phyloP scores from a whole-genome alignment of 1,140 invertebrate species.

The Habropoda laboriosa region DNA sequence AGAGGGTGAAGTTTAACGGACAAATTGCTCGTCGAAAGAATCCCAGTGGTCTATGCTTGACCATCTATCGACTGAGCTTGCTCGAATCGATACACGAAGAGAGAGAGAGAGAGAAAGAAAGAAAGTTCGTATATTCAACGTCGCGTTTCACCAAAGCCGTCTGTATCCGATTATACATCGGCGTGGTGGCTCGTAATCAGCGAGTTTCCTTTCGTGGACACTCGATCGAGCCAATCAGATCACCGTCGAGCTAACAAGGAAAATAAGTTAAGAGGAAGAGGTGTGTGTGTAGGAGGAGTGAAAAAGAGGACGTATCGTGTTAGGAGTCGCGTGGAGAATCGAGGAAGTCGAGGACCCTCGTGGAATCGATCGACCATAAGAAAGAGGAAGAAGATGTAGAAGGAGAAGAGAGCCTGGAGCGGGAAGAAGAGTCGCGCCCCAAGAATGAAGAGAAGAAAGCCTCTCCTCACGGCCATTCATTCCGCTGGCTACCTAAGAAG shows the following conservation, averaged over 20 bases:
- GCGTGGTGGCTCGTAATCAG: slow-evolving; percentile 19
- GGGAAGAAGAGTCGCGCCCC: slow-evolving; percentile 39
- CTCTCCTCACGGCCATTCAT: slow-evolving; percentile 34
- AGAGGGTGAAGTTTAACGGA: slow-evolving; percentile 55
- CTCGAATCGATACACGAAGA: slow-evolving; percentile 15
- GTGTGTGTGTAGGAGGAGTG: no score
- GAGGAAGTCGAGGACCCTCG: slow-evolving; percentile 58
- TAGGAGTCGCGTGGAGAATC: not conserved
- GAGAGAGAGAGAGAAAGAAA: not conserved
- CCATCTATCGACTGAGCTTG: not conserved
- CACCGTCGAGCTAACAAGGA: not conserved
- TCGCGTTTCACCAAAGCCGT: slow-evolving; percentile 24
- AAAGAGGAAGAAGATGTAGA: no score
- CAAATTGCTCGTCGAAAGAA: slow-evolving; percentile 36
- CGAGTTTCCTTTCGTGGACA: slow-evolving; percentile 28
- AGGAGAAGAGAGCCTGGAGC: no score
- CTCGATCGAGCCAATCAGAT: slow-evolving; percentile 38
- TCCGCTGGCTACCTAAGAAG: slow-evolving; percentile 43
- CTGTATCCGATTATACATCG: slow-evolving; percentile 29
- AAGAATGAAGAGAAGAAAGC: slow-evolving; percentile 39
- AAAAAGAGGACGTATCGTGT: not conserved
- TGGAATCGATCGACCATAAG: slow-evolving; percentile 59
- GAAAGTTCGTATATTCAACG: slow-evolving; percentile 13
- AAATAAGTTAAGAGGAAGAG: not conserved
- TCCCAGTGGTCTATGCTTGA: not conserved